Conservation (phyloP, 2,797 vertebrate genomes). For the Stomatorhinus walkeri region DNA sequence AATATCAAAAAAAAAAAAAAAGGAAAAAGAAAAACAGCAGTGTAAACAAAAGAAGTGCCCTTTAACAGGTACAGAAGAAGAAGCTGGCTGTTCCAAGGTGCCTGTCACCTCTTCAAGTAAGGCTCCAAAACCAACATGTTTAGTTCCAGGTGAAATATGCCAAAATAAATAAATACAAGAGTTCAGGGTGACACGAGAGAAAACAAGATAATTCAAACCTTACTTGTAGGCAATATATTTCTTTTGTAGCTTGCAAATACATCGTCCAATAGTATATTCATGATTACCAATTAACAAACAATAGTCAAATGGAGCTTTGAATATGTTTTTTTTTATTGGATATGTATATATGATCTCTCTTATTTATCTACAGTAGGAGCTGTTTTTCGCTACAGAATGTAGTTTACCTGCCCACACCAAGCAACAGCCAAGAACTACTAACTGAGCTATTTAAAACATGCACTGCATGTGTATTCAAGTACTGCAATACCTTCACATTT, state of each 20-base stretch:
- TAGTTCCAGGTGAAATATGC: neutral
- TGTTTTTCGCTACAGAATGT: neutral
- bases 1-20: neutral
- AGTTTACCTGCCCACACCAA: neutral
- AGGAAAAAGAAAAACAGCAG: no score
- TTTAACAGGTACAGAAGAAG: neutral
- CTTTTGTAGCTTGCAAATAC: neutral
- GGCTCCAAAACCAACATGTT: neutral
- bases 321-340: neutral
- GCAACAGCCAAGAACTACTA: neutral
- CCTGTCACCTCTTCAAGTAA: neutral
- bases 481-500: neutral
- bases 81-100: neutral
- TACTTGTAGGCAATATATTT: neutral
- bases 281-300: neutral
- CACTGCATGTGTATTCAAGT: neutral
- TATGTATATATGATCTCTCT: neutral
- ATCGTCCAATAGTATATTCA: neutral
- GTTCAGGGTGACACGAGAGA: neutral
- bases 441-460: neutral
- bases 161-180: neutral
- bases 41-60: neutral
- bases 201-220: neutral
- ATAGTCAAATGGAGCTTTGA: neutral
- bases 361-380: neutral